These are phyloP conservation scores for Montipora cactus DNA, from an alignment of 64 coral and sea anemone species.

Conservation along the genomic window DNA sequence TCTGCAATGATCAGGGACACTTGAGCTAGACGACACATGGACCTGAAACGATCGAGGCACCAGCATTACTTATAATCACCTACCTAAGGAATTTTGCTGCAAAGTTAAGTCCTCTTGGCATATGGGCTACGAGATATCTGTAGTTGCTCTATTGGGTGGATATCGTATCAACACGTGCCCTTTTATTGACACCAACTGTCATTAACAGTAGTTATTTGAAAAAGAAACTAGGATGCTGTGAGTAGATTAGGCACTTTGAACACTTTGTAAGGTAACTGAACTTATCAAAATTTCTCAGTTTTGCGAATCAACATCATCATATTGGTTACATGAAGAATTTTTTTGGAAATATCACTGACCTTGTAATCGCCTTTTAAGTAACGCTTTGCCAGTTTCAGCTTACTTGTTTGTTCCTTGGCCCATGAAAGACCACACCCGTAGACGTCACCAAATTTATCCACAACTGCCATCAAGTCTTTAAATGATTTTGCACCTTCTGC, in stretches of 20 bases:
- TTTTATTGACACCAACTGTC: too few species aligned
- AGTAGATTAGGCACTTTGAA: too few species aligned
- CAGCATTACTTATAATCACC: not conserved
- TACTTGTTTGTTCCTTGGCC: not conserved
- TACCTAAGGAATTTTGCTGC: not conserved
- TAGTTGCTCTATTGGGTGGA: too few species aligned
- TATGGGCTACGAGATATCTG: not conserved
- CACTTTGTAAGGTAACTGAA: too few species aligned
- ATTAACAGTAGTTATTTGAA: too few species aligned
- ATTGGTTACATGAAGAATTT: not conserved
- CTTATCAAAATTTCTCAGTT: too few species aligned
- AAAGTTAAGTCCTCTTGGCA: not conserved
- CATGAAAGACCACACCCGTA: not conserved
- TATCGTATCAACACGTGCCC: too few species aligned
- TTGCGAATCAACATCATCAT: too few species aligned
- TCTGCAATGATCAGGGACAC: too few species aligned
- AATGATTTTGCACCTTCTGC: not conserved
- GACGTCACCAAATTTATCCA: not conserved
- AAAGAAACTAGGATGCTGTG: too few species aligned
- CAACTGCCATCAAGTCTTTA: not conserved
- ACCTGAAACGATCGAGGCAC: too few species aligned
- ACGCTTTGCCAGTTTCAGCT: not conserved
- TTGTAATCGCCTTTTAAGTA: conserved; percentile 3
- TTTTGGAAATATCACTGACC: not conserved
- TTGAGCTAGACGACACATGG: too few species aligned